phyloP scores from a whole-genome alignment of 2,888 invertebrate genomes.

The Lochmaea crataegi region DNA sequence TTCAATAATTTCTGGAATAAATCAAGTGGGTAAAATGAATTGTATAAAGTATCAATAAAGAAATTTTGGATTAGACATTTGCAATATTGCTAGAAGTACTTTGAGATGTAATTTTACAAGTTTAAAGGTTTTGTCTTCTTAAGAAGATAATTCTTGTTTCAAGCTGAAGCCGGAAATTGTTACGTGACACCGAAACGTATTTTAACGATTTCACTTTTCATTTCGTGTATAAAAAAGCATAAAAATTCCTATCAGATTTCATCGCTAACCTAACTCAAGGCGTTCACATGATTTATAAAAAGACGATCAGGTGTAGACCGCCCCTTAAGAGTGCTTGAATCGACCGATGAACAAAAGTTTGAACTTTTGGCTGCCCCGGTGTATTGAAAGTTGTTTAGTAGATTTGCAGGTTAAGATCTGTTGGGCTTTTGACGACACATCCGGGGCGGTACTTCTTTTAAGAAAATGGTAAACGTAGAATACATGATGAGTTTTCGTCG shows the following conservation, averaged over 20 bases:
- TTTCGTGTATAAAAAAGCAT: slow-evolving; percentile 35
- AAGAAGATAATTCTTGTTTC: slow-evolving; percentile 2
- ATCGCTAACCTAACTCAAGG: slow-evolving; percentile 46
- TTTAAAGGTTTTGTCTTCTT: neutral
- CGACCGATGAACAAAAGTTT: slow-evolving; percentile 51
- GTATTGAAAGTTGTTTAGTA: slow-evolving; percentile 47
- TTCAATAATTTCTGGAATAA: neutral
- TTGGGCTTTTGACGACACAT: slow-evolving; percentile 50
- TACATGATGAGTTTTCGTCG: slow-evolving; percentile 17
- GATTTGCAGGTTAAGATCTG: slow-evolving; percentile 46
- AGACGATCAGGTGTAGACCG: slow-evolving; percentile 59
- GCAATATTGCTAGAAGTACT: too few relatives aligned
- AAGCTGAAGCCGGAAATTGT: slow-evolving; percentile 37
- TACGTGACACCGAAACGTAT: slow-evolving; percentile 43
- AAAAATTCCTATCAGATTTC: slow-evolving; percentile 53
- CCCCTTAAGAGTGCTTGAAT: slow-evolving; percentile 54
- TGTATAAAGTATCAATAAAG: neutral
- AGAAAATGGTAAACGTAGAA: slow-evolving; percentile 12
- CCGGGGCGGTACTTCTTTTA: slow-evolving; percentile 48
- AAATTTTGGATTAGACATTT: too few relatives aligned
- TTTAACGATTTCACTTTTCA: slow-evolving; percentile 47
- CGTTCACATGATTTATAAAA: slow-evolving; percentile 53
- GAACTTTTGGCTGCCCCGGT: slow-evolving; percentile 50
- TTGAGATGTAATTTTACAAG: too few relatives aligned
- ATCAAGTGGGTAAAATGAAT: too few relatives aligned